Evolutionary conservation across 2,113 vertebrate species (phyloP), one percentile per base, ranked within the genome.

Genomic region (Notiomystis cincta): DNA sequence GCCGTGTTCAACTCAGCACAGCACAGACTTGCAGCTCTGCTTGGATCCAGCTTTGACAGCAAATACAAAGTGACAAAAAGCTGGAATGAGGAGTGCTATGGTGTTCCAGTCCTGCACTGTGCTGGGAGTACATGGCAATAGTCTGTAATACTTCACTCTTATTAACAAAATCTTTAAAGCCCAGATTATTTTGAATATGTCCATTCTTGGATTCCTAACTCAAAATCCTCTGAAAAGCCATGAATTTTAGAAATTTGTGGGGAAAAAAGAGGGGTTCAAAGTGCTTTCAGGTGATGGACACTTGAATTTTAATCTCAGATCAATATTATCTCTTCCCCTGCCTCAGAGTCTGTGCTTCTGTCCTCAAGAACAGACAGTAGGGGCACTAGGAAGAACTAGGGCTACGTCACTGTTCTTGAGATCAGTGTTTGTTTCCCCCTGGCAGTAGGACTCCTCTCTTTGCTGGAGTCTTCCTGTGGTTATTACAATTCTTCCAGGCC

Each of bases 321-420:
- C 8, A 44, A 10, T 40, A 66, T 18, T 48, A 18, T 35, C 54
- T 81, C 67, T 90, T 62, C 8, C 24, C 17, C 33, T 66, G 64
- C 22, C 3, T 71, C 65, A 56, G n/a, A 87, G 50, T 7, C 50
- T 58, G 40, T 48, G 33, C 17, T 53, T 73, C n/a, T 37, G 24
- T 54, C 22, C 51, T 58, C 22, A 18, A 33, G 60, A 85, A 19
- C 6, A 54, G 22, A 33, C 0, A 3, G n/a, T 37, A 50, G 27
- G 42, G 48, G 48, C 40, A 28, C 23, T 5, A 48, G 37, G 56
- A 50, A 60, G 30, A 71, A 16, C 13, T 38, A 6, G 21, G 44
- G 48, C 44, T 54, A 11, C 2, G 3, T 24, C 48, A 31, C 66
- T 40, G 11, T 5, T 71, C 47, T 56, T 0, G 0, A 50, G 62